These are phyloP conservation scores for Albula goreensis DNA, from an alignment of 2,113 vertebrate species.

Conservation along the genomic window DNA sequence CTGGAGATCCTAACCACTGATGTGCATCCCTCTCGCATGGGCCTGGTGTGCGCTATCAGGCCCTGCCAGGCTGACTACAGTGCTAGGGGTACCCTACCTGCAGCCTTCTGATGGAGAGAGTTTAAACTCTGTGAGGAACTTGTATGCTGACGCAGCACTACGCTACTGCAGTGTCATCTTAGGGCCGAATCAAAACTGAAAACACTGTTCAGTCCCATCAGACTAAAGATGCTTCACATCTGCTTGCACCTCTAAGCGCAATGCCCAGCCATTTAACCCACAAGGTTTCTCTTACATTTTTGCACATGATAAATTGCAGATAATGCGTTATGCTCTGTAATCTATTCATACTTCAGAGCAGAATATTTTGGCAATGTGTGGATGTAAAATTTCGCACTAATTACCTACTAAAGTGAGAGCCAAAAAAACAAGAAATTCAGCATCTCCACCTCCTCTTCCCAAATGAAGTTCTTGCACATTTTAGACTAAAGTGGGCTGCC, in stretches of 20 bases:
- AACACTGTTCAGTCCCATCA: too few relatives aligned
- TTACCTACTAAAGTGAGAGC: not conserved
- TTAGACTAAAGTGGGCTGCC: too few relatives aligned
- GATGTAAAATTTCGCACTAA: not conserved
- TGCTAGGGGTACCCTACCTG: not conserved
- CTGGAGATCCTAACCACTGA: not conserved
- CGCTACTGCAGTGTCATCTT: too few relatives aligned
- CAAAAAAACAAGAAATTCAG: too few relatives aligned
- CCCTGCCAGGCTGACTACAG: not conserved
- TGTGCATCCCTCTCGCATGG: not conserved
- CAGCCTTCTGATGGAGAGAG: not conserved
- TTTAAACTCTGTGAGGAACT: not conserved
- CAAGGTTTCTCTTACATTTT: not conserved
- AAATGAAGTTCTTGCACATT: too few relatives aligned
- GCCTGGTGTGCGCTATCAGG: not conserved
- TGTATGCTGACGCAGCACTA: not conserved
- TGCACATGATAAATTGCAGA: not conserved
- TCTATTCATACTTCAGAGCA: not conserved
- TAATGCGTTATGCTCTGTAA: not conserved
- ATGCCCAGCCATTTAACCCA: too few relatives aligned
- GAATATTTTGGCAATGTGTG: not conserved
- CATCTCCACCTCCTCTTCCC: too few relatives aligned
- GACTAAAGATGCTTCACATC: too few relatives aligned
- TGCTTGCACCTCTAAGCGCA: too few relatives aligned
- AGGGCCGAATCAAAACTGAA: too few relatives aligned